Percentiles rank a stretch among this genome's conserved stretches.
phyloP scores from a whole-genome alignment of 2,888 invertebrate genomes.

The Idaea dimidiata region DNA sequence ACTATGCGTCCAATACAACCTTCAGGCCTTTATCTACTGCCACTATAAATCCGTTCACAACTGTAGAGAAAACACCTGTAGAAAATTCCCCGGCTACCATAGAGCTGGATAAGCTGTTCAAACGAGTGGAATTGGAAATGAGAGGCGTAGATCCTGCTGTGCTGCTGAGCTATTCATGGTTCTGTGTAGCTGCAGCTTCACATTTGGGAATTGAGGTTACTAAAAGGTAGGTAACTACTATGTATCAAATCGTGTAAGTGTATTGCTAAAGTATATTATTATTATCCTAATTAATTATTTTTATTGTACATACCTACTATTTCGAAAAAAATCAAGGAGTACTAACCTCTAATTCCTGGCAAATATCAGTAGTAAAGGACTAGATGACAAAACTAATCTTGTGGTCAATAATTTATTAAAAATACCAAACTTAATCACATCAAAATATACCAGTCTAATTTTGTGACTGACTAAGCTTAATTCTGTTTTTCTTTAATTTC shows the following conservation, averaged over 20 bases:
- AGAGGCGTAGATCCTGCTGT: slow-evolving; percentile 94
- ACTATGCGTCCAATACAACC: slow-evolving; percentile 24
- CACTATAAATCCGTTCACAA: slow-evolving; percentile 38
- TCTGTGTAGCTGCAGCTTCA: slow-evolving; percentile 89
- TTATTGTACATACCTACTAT: too few species aligned
- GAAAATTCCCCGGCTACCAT: slow-evolving; percentile 40
- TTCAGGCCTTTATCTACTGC: slow-evolving; percentile 45
- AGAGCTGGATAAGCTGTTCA: slow-evolving; percentile 89
- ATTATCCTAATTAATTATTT: too few species aligned
- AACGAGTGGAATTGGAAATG: slow-evolving; percentile 91
- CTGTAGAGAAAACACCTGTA: slow-evolving; percentile 20
- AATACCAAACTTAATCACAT: too few species aligned
- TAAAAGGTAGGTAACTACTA: slow-evolving; percentile 77
- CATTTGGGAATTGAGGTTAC: slow-evolving; percentile 89
- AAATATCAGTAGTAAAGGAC: too few species aligned
- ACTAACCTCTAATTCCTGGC: too few species aligned
- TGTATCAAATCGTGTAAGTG: neutral
- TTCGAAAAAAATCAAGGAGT: too few species aligned
- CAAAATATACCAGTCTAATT: too few species aligned
- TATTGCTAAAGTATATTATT: too few species aligned
- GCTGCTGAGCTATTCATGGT: slow-evolving; percentile 92
- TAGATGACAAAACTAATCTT: too few species aligned
- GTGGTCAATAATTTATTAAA: too few species aligned
- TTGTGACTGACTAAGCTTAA: too few species aligned
- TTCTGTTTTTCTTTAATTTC: slow-evolving; percentile 53